These are phyloP conservation scores for Euproctis similis DNA, from an alignment of 2,888 invertebrate genomes.

Conservation along the genomic window DNA sequence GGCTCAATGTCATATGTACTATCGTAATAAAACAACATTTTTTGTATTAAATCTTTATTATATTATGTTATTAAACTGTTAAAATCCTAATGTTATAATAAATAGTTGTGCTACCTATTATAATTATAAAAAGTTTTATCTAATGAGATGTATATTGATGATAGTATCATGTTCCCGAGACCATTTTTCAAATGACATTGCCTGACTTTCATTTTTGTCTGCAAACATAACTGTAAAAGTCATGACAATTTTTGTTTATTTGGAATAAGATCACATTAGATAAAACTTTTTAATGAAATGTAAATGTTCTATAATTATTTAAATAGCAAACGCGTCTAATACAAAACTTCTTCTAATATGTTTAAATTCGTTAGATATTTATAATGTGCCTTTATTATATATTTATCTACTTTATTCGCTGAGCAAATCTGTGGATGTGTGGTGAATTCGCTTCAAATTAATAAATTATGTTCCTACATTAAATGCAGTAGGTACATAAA, in stretches of 20 bases:
- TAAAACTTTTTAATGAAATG: constrained; percentile 23
- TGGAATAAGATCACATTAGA: constrained; percentile 44
- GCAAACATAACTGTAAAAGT: no score
- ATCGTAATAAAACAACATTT: no score
- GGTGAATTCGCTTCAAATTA: constrained; percentile 21
- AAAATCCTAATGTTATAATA: constrained; percentile 37
- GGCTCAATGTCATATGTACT: no score
- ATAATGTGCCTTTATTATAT: constrained; percentile 32
- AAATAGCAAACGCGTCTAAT: constrained; percentile 28
- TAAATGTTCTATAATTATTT: constrained; percentile 22
- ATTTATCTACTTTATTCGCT: constrained; percentile 19
- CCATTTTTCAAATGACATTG: no score
- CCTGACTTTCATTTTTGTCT: no score
- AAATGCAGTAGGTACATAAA: constrained; percentile 13
- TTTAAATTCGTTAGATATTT: constrained; percentile 51
- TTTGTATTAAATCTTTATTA: constrained; percentile 56
- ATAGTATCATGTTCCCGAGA: no score
- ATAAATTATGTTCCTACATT: constrained; percentile 24
- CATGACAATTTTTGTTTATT: no score
- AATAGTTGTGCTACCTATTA: constrained; percentile 57
- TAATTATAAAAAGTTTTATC: constrained; percentile 38
- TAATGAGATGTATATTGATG: constrained; percentile 38
- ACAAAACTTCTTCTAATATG: constrained; percentile 31
- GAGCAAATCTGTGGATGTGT: constrained; percentile 32
- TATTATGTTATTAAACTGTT: constrained; percentile 50